phyloP scores from a whole-genome alignment of 2,797 vertebrate species.

The Molothrus ater region DNA sequence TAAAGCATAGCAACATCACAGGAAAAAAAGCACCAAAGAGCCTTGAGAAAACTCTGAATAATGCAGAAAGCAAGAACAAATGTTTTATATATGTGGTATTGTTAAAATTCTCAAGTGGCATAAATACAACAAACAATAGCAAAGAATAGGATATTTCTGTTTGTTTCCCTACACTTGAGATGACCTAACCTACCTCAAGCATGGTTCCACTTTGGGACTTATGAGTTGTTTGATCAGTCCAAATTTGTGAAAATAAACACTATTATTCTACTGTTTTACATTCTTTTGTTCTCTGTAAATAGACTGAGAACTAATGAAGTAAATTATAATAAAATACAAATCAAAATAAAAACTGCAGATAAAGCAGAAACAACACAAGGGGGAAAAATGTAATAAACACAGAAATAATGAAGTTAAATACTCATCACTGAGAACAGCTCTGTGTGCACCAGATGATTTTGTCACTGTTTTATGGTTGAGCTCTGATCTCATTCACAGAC shows the following conservation, averaged over 20 bases:
- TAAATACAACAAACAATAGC: slow-evolving; percentile 56
- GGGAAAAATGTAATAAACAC: neutral
- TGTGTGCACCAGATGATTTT: neutral
- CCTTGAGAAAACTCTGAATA: slow-evolving; percentile 43
- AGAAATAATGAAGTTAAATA: neutral
- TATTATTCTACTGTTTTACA: slow-evolving; percentile 59
- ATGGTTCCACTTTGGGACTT: slow-evolving; percentile 38
- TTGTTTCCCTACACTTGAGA: slow-evolving; percentile 46
- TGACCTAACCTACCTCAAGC: slow-evolving; percentile 59
- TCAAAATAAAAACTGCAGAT: slow-evolving; percentile 7
- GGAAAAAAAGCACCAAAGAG: neutral
- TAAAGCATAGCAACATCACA: neutral
- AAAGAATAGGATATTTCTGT: slow-evolving; percentile 59
- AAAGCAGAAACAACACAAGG: slow-evolving; percentile 18
- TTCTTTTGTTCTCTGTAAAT: slow-evolving; percentile 59
- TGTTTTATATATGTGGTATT: slow-evolving; percentile 56
- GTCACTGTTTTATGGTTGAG: neutral
- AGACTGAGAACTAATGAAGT: slow-evolving; percentile 38
- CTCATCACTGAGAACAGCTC: neutral
- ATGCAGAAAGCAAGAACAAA: slow-evolving; percentile 45
- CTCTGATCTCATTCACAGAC: slow-evolving; percentile 48
- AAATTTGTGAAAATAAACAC: slow-evolving; percentile 67
- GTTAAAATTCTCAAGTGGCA: slow-evolving; percentile 34
- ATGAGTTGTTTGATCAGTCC: slow-evolving; percentile 43
- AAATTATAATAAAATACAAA: slow-evolving; percentile 49